Evolutionary conservation across 2,888 invertebrate genomes (phyloP), one percentile per base, ranked within the genome.

Genomic region (Synergus laeviventris): DNA sequence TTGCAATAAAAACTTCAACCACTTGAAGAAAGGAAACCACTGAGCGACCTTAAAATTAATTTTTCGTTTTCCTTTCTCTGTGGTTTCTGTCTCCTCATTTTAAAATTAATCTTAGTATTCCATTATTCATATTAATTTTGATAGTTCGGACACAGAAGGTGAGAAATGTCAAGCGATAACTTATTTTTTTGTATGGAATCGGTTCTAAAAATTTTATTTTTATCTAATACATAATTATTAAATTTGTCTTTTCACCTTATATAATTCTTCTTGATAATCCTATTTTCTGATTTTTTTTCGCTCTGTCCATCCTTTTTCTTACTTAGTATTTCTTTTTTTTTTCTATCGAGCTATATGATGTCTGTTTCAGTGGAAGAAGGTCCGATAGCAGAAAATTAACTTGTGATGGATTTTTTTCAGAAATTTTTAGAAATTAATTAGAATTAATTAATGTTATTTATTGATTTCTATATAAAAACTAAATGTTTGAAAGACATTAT

Each of bases 11-110:
- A 75, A 73, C 60, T 74, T 45, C 70, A 74, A n/a, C 79, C 38
- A 62, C 56, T 11, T 31, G 45, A 31, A 39, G 38, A 21, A 70
- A 42, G 49, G 8, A 73, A 42, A 75, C 61, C 70, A 77, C 74
- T 42, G 60, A 74, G 75, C 79, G 75, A 49, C 76, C 76, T 76
- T 74, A 75, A 74, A 78, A 81, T 66, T 81, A 70, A 76, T 18
- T 76, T 81, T 62, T 74, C 74, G 78, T 80, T 78, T 81, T 74
- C 74, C 36, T 54, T 31, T 54, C 54, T 18, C 18, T 18, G 18
- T 54, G 9, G 18, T 54, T 54, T 54, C 9, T 54, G 18, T 54
- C 18, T 54, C 8, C 9, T 54, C 7, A 16, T n/a, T 8, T 18
- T 18, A 18, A 54, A 54, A 12, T 24, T 56, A 12, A 11, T 21